Conservation (phyloP, 2,113 vertebrate species). For the Psilopogon haemacephalus region DNA sequence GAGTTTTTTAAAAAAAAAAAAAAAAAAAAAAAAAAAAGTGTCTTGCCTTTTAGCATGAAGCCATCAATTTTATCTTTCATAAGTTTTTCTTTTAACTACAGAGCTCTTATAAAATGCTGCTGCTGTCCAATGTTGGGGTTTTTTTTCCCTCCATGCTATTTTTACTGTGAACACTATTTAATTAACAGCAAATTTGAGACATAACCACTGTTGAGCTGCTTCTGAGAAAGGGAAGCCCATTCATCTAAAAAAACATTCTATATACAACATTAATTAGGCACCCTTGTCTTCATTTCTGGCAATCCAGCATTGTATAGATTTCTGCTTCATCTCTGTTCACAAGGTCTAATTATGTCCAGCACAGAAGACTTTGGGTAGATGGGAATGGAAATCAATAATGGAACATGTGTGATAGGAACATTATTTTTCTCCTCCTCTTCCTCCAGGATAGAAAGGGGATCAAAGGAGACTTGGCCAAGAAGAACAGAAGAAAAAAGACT, state of each 20-base stretch:
- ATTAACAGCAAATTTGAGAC: conserved; percentile 69
- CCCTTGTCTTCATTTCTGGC: conserved; percentile 60
- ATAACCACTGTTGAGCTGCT: conserved; percentile 38
- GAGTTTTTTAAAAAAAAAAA: rapidly evolving
- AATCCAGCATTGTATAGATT: conserved; percentile 53
- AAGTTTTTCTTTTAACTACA: conserved; percentile 37
- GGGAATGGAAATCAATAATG: conserved; percentile 59
- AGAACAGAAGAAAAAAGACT: neutral
- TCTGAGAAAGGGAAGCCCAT: conserved; percentile 68
- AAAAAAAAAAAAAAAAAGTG: neutral
- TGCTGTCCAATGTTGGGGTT: neutral
- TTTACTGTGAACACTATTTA: conserved; percentile 67
- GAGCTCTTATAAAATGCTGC: conserved; percentile 22
- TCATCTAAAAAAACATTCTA: conserved; percentile 70
- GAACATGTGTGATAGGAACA: conserved; percentile 29
- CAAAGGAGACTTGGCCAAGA: neutral
- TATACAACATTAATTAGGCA: conserved; percentile 75
- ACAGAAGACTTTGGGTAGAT: conserved; percentile 35
- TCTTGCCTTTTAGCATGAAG: neutral
- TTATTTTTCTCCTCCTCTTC: conserved; percentile 30
- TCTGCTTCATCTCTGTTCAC: conserved; percentile 68
- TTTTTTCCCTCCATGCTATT: neutral
- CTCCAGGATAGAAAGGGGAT: neutral
- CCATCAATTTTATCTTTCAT: neutral
- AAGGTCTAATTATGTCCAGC: conserved; percentile 68